Base-by-base conservation (phyloP, 2,113 vertebrate species). In the Verasper variegatus region DNA sequence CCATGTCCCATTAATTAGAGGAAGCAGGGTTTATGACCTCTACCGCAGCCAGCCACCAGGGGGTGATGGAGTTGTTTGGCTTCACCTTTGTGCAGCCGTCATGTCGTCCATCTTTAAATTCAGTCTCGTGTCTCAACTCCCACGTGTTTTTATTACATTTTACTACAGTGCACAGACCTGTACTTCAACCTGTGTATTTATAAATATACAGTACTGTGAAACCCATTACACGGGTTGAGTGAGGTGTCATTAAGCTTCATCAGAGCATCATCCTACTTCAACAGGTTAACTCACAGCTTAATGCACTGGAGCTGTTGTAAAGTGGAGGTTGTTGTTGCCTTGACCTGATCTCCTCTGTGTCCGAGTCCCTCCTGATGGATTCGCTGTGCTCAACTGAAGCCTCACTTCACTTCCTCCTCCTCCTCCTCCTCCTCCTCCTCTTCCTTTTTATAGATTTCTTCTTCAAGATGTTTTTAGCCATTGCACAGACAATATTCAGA, bases 211-310 rank as follows among this genome's bases (percentile, higher is more conserved):
- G 10, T 61, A 56, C 54, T 55, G 71, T 63, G 58, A 40, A 55
- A 65, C n/a, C 20, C 24, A 68, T 66, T 61, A 58, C 20, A 59
- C 55, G 23, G 54, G 55, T 7, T 20, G 21, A 42, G 63, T 26
- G 62, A 80, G 51, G 68, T 67, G 79, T 76, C 67, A 77, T 85
- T 83, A 79, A 45, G 67, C 69, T 67, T 80, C 66, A 60, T 68
- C 64, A 60, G 58, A 52, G 49, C 71, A 74, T 78, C 80, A 82
- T 71, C 1, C 3, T 57, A 51, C 24, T 80, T 71, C 79, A 62
- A 63, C 54, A 85, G 88, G 86, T 85, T 73, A 91, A 81, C 70
- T 40, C 60, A 4, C 77, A 83, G 86, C 84, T 84, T 85, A 90
- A 90, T 83, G 81, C 83, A 62, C 63, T 67, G 55, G 52, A 69